A percentile compares a stretch with the other conserved stretches of the same genome.
Evolutionary conservation across 2,888 invertebrate species (phyloP).

Genomic region (Apamea crenata): DNA sequence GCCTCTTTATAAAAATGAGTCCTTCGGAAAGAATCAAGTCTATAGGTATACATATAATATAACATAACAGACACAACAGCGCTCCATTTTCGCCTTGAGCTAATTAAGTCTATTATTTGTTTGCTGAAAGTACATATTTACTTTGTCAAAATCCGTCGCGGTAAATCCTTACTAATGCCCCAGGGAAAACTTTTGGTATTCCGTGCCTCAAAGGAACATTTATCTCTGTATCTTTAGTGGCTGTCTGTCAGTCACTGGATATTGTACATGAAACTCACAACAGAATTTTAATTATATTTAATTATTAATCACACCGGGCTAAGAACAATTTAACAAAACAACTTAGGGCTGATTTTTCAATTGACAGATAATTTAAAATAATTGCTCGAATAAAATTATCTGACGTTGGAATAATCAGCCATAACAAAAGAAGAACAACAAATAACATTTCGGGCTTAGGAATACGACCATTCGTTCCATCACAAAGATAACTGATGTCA

Average conservation of each 20-base stretch:
- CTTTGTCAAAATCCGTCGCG: conserved; percentile 35
- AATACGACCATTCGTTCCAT: no score
- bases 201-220: background rate
- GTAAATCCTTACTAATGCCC: conserved; percentile 24
- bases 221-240: conserved; percentile 1
- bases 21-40: background rate
- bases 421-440: no score
- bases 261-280: no score
- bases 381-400: no score
- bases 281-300: no score
- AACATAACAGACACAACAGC: conserved; percentile 4
- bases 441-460: no score
- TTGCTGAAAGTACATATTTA: conserved; percentile 39
- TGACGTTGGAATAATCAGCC: no score
- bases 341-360: no score
- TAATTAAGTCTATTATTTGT: conserved; percentile 36
- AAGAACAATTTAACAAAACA: no score
- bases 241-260: background rate
- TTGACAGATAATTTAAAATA: no score
- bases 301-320: no score
- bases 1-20: background rate
- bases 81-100: conserved; percentile 4
- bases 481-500: no score
- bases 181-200: conserved; percentile 15
- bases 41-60: background rate